phyloP scores from a whole-genome alignment of 2,888 invertebrate genomes.

The Amitus sp. region DNA sequence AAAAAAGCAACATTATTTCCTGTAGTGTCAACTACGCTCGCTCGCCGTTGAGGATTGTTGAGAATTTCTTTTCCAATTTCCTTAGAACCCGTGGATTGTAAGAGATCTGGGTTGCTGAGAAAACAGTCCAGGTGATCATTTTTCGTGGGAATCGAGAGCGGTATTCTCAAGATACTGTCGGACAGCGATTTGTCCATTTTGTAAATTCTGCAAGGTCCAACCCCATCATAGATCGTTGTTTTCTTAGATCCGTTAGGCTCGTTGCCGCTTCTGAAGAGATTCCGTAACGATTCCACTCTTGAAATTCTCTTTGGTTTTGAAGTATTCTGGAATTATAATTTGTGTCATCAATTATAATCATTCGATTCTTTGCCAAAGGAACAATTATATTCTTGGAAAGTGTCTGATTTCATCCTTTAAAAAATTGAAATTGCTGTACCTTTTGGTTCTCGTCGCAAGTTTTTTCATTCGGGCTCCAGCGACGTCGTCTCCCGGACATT shows the following conservation, averaged over 20 bases:
- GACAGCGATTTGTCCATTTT: conserved; percentile 59
- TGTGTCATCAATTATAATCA: no score
- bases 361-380: neutral
- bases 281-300: conserved; percentile 69
- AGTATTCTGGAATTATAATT: conserved; percentile 10
- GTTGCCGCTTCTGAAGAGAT: conserved; percentile 64
- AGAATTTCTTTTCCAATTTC: conserved; percentile 45
- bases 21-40: conserved; percentile 15
- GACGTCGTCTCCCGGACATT: conserved; percentile 61
- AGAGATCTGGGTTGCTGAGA: conserved; percentile 49
- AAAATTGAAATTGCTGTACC: no score
- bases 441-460: conserved; percentile 45
- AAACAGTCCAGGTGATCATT: conserved; percentile 58
- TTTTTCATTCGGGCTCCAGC: conserved; percentile 66
- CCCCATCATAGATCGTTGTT: conserved; percentile 52
- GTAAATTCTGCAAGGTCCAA: conserved; percentile 38
- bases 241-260: conserved; percentile 49
- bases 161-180: conserved; percentile 52
- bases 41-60: conserved; percentile 31
- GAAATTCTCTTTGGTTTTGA: conserved; percentile 64
- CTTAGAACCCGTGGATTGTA: conserved; percentile 49
- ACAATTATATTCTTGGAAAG: neutral
- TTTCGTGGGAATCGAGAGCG: conserved; percentile 34
- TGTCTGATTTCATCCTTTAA: conserved; percentile 11
- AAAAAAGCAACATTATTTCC: neutral